These are phyloP conservation scores for Panulirus ornatus DNA, from an alignment of 1,140 invertebrate genomes.

Conservation along the genomic window DNA sequence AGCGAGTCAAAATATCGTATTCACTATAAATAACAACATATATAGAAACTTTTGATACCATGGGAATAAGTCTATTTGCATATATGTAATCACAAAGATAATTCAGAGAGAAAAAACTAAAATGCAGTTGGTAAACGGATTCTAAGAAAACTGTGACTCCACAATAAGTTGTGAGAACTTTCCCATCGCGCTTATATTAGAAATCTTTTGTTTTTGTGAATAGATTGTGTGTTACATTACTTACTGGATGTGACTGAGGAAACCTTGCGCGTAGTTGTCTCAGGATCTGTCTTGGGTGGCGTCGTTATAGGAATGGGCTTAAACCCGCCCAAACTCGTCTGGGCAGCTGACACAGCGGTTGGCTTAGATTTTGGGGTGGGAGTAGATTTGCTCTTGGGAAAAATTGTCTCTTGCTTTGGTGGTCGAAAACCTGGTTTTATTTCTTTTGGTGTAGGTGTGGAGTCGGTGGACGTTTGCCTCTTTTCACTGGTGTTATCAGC, in stretches of 20 bases:
- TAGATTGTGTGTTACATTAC: too few relatives aligned
- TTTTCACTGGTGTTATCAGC: background rate
- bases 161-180: too few relatives aligned
- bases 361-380: background rate
- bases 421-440: conserved; percentile 25
- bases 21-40: too few relatives aligned
- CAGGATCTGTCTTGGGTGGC: conserved; percentile 30
- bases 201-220: too few relatives aligned
- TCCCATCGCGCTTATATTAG: too few relatives aligned
- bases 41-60: too few relatives aligned
- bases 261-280: conserved; percentile 17
- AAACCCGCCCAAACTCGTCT: conserved; percentile 11
- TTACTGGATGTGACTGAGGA: conserved; percentile 47
- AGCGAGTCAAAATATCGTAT: too few relatives aligned
- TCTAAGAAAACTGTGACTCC: too few relatives aligned
- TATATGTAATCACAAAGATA: too few relatives aligned
- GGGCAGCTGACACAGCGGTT: background rate
- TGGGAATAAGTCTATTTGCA: too few relatives aligned
- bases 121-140: too few relatives aligned
- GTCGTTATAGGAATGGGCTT: conserved; percentile 28
- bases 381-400: conserved; percentile 9
- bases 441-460: conserved; percentile 5
- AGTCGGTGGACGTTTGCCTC: background rate
- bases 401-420: conserved; percentile 31
- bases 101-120: too few relatives aligned